Evolutionary conservation across 2,888 invertebrate genomes (phyloP).

Genomic region (Idaea straminata): DNA sequence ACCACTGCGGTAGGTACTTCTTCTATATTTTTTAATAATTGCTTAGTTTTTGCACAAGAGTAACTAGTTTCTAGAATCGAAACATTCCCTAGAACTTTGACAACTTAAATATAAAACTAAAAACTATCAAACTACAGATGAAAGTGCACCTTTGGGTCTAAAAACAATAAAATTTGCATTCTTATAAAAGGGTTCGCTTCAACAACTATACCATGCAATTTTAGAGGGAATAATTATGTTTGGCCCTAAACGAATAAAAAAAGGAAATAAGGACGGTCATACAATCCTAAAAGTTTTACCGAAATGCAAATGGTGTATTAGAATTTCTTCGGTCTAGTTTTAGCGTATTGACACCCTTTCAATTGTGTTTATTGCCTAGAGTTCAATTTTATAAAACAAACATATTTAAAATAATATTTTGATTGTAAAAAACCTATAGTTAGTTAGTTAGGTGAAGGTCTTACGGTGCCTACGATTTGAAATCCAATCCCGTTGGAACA

Average conservation of each 20-base stretch:
- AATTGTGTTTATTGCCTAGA: constrained; percentile 2
- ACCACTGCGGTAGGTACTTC: too few species aligned
- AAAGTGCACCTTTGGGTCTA: constrained; percentile 49
- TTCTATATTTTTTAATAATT: too few species aligned
- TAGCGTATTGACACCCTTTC: constrained; percentile 1
- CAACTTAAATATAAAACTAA: constrained; percentile 25
- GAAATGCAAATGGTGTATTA: constrained; percentile 21
- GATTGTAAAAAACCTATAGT: too few species aligned
- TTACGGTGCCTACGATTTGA: too few species aligned
- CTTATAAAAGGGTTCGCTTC: constrained; percentile 45
- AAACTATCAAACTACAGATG: constrained; percentile 37
- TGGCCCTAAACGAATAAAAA: constrained; percentile 28
- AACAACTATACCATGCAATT: constrained; percentile 42
- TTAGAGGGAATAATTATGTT: constrained; percentile 22
- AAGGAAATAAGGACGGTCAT: constrained; percentile 18
- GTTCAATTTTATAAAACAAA: neutral
- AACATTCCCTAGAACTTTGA: constrained; percentile 16
- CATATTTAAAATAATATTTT: too few species aligned
- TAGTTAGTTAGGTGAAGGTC: too few species aligned
- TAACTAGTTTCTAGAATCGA: constrained; percentile 5
- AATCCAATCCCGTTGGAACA: neutral
- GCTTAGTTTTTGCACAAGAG: too few species aligned
- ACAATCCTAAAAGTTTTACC: constrained; percentile 20
- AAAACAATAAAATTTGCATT: constrained; percentile 59
- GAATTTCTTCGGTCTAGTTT: constrained; percentile 10